Conservation (phyloP, 2,113 vertebrate species). For the Patagioenas fasciata region DNA sequence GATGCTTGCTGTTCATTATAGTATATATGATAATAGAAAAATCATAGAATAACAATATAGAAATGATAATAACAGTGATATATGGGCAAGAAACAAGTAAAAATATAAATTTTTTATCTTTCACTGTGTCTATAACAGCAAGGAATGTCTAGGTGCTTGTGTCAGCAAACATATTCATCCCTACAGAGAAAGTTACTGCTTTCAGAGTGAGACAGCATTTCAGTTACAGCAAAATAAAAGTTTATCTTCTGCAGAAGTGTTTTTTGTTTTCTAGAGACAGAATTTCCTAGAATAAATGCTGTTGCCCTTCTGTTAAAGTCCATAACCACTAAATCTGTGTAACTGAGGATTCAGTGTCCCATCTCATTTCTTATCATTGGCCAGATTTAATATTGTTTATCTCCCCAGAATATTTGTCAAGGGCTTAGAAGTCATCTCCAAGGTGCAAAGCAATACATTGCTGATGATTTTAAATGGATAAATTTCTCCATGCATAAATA, state of each 20-base stretch:
- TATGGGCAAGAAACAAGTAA: background rate
- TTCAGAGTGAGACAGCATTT: background rate
- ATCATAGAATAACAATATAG: background rate
- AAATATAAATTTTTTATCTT: background rate
- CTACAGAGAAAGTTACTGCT: background rate
- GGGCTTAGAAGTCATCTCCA: background rate
- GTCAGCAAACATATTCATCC: background rate
- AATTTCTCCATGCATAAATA: background rate
- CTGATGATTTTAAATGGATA: background rate
- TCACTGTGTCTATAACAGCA: background rate
- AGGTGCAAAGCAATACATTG: background rate
- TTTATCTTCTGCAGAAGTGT: conserved; percentile 23
- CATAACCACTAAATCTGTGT: conserved; percentile 49
- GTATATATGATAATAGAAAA: background rate
- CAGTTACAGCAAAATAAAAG: conserved; percentile 22
- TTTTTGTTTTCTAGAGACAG: conserved; percentile 29
- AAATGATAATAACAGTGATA: background rate
- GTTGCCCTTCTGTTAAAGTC: conserved; percentile 52
- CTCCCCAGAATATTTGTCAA: conserved; percentile 32
- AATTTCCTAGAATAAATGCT: conserved; percentile 40
- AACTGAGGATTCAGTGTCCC: conserved; percentile 42
- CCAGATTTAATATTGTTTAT: conserved; percentile 33
- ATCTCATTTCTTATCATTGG: conserved; percentile 10
- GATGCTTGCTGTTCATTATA: background rate
- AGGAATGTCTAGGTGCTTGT: background rate